Evolutionary conservation across 2,888 invertebrate species (phyloP).

Genomic region (Trissolcus brochymenae): DNA sequence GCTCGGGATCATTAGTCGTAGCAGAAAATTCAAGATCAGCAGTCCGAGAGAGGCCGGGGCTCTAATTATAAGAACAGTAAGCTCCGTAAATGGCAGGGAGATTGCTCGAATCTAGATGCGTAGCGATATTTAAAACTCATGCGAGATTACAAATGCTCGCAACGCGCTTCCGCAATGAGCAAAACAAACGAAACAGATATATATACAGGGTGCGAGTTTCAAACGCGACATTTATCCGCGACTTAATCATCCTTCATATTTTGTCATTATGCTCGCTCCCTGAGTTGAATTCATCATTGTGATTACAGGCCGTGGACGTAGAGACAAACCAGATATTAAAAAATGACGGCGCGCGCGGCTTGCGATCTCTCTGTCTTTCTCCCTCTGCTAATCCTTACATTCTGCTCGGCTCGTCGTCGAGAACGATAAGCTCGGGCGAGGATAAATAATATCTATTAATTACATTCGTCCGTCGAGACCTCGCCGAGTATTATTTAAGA

Average conservation of each 20-base stretch:
- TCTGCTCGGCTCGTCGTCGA: constrained; percentile 50
- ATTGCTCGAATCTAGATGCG: background rate
- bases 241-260: constrained; percentile 43
- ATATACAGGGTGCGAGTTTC: background rate
- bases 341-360: constrained; percentile 18
- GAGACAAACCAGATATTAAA: constrained; percentile 33
- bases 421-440: constrained; percentile 62
- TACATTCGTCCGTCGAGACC: constrained; percentile 67
- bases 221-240: constrained; percentile 27
- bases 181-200: constrained; percentile 20
- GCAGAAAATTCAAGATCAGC: too few relatives aligned
- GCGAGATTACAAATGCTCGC: background rate
- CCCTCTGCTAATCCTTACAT: constrained; percentile 48
- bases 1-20: too few relatives aligned
- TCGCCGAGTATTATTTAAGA: constrained; percentile 54
- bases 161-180: background rate
- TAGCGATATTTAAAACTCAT: constrained; percentile 1
- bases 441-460: constrained; percentile 74
- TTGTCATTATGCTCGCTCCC: constrained; percentile 40
- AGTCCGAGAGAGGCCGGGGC: background rate
- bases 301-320: constrained; percentile 20
- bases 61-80: background rate
- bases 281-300: constrained; percentile 27
- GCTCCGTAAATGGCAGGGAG: background rate
- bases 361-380: constrained; percentile 18